These are phyloP conservation scores for Drosophila biarmipes DNA, from an alignment of 1,140 invertebrate species.

Conservation along the genomic window DNA sequence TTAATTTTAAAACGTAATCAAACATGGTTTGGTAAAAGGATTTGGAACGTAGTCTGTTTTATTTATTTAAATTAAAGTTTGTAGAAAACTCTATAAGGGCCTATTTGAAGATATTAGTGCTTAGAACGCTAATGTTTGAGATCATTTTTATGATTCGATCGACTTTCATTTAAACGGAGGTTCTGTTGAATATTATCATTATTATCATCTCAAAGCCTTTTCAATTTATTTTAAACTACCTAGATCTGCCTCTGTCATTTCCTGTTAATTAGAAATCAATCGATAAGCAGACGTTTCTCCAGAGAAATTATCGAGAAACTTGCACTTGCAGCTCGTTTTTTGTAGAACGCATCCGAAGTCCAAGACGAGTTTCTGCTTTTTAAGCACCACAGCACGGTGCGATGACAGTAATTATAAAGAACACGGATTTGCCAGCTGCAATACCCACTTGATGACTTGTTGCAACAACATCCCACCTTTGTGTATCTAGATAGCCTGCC, in stretches of 20 bases:
- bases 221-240: slow-evolving; percentile 15
- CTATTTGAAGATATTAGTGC: no score
- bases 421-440: slow-evolving; percentile 73
- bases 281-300: slow-evolving; percentile 47
- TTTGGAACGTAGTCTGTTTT: no score
- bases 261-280: slow-evolving; percentile 72
- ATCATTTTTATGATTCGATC: neutral
- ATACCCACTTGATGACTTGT: slow-evolving; percentile 25
- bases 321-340: slow-evolving; percentile 50
- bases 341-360: slow-evolving; percentile 55
- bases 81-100: no score
- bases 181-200: neutral
- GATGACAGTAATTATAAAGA: slow-evolving; percentile 77
- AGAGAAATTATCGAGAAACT: slow-evolving; percentile 44
- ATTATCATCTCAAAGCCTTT: neutral
- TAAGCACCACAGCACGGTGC: slow-evolving; percentile 26
- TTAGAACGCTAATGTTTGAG: no score
- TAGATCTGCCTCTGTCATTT: slow-evolving; percentile 28
- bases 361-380: slow-evolving; percentile 61
- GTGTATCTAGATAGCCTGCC: slow-evolving; percentile 7
- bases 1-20: no score
- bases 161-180: neutral
- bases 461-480: slow-evolving; percentile 39
- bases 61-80: no score
- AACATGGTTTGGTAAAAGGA: no score